phyloP scores from a whole-genome alignment of 2,113 vertebrate genomes.

The Colius striatus region DNA sequence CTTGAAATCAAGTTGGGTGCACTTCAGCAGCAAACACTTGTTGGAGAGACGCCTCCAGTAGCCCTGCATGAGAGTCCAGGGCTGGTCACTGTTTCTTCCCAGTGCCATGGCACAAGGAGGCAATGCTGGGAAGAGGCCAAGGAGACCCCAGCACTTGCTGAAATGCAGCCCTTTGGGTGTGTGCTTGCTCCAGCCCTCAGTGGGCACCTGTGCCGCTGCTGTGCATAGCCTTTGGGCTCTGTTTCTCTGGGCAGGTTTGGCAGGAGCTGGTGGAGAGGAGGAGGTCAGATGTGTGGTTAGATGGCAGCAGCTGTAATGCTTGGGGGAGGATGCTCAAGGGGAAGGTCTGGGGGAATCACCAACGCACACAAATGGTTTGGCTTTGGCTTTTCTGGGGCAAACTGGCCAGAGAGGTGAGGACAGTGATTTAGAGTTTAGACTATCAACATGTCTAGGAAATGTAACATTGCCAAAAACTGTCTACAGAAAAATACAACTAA shows the following conservation, averaged over 20 bases:
- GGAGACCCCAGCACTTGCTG: neutral
- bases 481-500: too few relatives aligned
- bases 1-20: neutral
- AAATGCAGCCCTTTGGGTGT: rapidly evolving
- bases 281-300: rapidly evolving
- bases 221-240: rapidly evolving
- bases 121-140: neutral
- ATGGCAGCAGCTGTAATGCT: neutral
- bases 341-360: neutral
- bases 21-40: neutral
- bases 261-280: neutral
- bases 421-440: too few relatives aligned
- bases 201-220: neutral
- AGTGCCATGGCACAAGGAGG: rapidly evolving
- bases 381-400: neutral
- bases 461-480: too few relatives aligned
- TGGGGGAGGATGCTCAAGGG: rapidly evolving
- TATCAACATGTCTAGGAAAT: too few relatives aligned
- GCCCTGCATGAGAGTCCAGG: rapidly evolving
- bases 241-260: rapidly evolving
- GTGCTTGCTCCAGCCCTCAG: neutral
- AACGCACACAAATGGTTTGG: rapidly evolving
- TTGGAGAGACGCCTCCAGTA: neutral
- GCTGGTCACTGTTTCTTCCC: neutral
- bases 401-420: neutral